phyloP scores from a whole-genome alignment of 2,888 invertebrate species.

The Neocrepidodera transversa region DNA sequence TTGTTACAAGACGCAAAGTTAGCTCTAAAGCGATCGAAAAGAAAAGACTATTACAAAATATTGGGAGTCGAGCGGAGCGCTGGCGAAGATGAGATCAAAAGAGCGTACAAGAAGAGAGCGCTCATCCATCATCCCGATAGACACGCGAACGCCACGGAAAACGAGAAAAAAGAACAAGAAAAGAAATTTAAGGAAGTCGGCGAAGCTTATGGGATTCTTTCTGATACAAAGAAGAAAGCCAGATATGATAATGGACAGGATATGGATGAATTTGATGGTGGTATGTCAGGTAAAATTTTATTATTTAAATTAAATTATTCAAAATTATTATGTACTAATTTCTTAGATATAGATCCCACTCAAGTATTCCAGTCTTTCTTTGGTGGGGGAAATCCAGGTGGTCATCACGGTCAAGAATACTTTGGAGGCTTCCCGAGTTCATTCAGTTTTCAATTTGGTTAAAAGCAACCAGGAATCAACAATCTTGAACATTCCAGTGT shows the following conservation, averaged over 20 bases:
- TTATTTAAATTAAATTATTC: too few species aligned
- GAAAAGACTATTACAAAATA: conserved; percentile 97
- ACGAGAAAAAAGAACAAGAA: conserved; percentile 89
- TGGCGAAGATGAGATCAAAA: conserved; percentile 91
- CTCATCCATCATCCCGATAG: conserved; percentile 94
- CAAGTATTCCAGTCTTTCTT: conserved; percentile 88
- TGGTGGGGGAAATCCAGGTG: conserved; percentile 63
- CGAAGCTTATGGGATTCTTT: conserved; percentile 92
- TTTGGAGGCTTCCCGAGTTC: conserved; percentile 67
- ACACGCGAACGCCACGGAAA: conserved; percentile 85
- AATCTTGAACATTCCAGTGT: conserved; percentile 39
- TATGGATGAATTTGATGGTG: conserved; percentile 75
- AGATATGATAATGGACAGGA: conserved; percentile 93
- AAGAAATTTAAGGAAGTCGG: conserved; percentile 94
- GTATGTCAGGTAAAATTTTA: conserved; percentile 61
- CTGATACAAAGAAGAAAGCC: conserved; percentile 87
- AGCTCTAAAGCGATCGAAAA: conserved; percentile 87
- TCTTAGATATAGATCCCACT: conserved; percentile 82
- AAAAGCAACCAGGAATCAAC: conserved; percentile 50
- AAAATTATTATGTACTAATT: too few species aligned
- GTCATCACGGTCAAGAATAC: conserved; percentile 61
- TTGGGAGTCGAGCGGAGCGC: conserved; percentile 85
- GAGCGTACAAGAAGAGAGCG: conserved; percentile 91
- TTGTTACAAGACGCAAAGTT: conserved; percentile 87
- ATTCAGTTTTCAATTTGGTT: conserved; percentile 76